Evolutionary conservation across 2,113 vertebrate genomes (phyloP), one percentile per base, ranked within the genome.

Genomic region (Aegotheles bennettii): DNA sequence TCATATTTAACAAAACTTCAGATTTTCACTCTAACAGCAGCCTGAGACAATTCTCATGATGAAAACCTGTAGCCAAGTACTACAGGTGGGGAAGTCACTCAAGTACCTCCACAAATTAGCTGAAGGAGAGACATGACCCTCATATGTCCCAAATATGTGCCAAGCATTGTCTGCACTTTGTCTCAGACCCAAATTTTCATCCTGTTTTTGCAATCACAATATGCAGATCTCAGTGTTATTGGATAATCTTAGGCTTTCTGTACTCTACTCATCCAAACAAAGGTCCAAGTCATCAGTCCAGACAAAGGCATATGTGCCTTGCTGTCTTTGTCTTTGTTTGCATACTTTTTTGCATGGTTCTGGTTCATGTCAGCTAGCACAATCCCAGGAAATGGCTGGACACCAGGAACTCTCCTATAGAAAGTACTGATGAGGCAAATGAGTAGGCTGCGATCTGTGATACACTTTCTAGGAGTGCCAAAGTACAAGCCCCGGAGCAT

Each of bases 251-350:
- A 33, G 35, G 5, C 14, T 21, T 6, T 36, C 38, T 76, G 12
- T 36, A 2, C 16, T 20, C 26, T 11, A 9, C 15, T 36, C 47
- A 63, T 40, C 13, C 42, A 73, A 56, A 74, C 15, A 45, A 35
- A 48, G 28, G 31, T 12, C 12, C 51, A 57, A 85, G 61, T 10
- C 47, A 33, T 7, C 7, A 7, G 6, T 40, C 74, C 31, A 84
- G 53, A 45, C 15, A 3, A 0, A 53, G 45, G 3, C 25, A 53
- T 10, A 0, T 1, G 2, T 2, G 7, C 47, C 29, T 69, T 90
- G 29, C 15, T 77, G 6, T 6, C 47, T 48, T 48, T 48, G 47
- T 45, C 43, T 45, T 64, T 69, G 11, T 50, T 36, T 4, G 4
- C 31, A 3, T 15, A 16, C 43, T 56, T 19, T 74, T 78, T 61